A percentile compares a stretch with the other conserved stretches of the same genome.
phyloP scores from a whole-genome alignment of 2,888 invertebrate species.

The Andrena camellia region DNA sequence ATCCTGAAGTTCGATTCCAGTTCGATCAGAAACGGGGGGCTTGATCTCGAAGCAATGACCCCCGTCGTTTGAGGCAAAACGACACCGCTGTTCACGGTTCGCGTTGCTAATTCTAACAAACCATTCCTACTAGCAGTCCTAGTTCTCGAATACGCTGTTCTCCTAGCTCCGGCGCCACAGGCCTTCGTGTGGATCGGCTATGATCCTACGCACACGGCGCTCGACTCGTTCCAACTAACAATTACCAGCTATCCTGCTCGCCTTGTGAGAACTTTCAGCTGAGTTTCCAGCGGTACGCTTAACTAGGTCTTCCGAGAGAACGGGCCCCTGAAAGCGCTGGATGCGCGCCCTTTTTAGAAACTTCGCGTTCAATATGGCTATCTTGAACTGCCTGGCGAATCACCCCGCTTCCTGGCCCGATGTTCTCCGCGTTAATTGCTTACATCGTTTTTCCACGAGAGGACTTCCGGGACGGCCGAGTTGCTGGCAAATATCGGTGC shows the following conservation, averaged over 20 bases:
- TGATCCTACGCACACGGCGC: slow-evolving; percentile 36
- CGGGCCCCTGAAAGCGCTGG: not conserved
- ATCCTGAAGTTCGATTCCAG: slow-evolving; percentile 58
- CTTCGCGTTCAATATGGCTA: slow-evolving; percentile 21
- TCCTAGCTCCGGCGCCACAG: not conserved
- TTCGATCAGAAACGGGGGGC: slow-evolving; percentile 62
- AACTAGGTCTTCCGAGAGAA: slow-evolving; percentile 33
- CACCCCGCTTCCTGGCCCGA: not conserved
- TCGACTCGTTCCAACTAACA: slow-evolving; percentile 37
- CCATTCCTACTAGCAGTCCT: slow-evolving; percentile 59
- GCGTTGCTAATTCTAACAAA: slow-evolving; percentile 76
- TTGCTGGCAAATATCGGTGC: slow-evolving; percentile 20
- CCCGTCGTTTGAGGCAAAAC: slow-evolving; percentile 59
- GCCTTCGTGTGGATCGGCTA: not conserved
- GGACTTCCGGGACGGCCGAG: slow-evolving; percentile 6
- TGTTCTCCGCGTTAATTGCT: slow-evolving; percentile 34
- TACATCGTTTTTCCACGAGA: not conserved
- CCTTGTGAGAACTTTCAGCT: slow-evolving; percentile 32
- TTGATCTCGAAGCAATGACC: slow-evolving; percentile 67
- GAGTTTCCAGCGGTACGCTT: slow-evolving; percentile 35
- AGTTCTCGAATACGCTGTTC: slow-evolving; percentile 62
- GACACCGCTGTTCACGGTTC: slow-evolving; percentile 67
- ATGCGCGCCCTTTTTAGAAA: slow-evolving; percentile 32
- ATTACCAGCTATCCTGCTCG: slow-evolving; percentile 38
- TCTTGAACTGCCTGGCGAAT: slow-evolving; percentile 16